Evolutionary conservation across 2,888 invertebrate species (phyloP).

Genomic region (Tiliacea aurago): DNA sequence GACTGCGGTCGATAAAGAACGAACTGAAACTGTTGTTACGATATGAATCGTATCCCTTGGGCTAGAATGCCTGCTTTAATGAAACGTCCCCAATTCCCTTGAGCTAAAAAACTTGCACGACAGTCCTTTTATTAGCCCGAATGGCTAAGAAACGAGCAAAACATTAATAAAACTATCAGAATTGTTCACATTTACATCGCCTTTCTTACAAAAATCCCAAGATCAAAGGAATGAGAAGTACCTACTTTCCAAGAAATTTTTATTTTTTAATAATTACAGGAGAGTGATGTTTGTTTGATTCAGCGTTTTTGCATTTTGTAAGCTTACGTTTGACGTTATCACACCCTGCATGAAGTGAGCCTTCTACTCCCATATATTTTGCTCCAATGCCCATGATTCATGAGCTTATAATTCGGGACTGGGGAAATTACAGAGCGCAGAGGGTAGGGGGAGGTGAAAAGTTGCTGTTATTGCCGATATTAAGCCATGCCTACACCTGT

Average conservation of each 20-base stretch:
- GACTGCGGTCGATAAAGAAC: background rate
- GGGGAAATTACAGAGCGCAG: constrained; percentile 74
- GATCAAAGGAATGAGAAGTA: no score
- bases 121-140: background rate
- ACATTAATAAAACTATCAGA: background rate
- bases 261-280: no score
- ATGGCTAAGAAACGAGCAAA: background rate
- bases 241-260: background rate
- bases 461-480: constrained; percentile 83
- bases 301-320: background rate
- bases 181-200: background rate
- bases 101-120: background rate
- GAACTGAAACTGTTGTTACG: background rate
- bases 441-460: constrained; percentile 72
- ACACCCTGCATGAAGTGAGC: constrained; percentile 19
- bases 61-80: background rate
- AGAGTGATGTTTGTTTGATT: background rate
- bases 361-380: constrained; percentile 43
- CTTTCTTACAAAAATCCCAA: background rate
- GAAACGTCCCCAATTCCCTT: background rate
- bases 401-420: constrained; percentile 81
- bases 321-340: background rate
- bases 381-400: constrained; percentile 80
- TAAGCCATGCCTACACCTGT: constrained; percentile 72
- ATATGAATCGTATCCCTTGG: background rate